phyloP scores from a whole-genome alignment of 1,140 invertebrate genomes.

The Himalopsyche phryganea region DNA sequence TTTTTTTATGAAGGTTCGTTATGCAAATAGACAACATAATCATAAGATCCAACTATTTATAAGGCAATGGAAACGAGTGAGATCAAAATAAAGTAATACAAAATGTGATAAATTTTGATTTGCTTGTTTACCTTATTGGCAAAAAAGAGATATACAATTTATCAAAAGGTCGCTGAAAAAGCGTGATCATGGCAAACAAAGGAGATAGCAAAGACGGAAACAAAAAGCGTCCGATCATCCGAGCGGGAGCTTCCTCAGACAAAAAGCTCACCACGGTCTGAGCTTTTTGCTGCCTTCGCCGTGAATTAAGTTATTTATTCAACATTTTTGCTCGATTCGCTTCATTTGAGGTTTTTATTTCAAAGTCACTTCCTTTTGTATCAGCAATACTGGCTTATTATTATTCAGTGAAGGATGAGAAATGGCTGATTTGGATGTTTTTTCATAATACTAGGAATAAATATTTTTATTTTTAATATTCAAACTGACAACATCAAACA shows the following conservation, averaged over 20 bases:
- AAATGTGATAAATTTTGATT: slow-evolving; percentile 4
- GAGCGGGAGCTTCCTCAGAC: neutral
- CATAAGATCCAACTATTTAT: too few species aligned
- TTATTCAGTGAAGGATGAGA: too few species aligned
- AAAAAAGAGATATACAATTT: slow-evolving; percentile 21
- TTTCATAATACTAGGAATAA: too few species aligned
- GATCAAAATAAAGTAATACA: too few species aligned
- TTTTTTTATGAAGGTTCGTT: too few species aligned
- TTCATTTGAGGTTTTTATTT: slow-evolving; percentile 4
- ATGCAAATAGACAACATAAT: too few species aligned
- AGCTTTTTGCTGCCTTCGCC: slow-evolving; percentile 13
- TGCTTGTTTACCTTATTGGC: slow-evolving; percentile 7
- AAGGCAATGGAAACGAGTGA: too few species aligned
- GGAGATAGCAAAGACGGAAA: neutral
- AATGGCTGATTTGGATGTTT: too few species aligned
- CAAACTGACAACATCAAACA: too few species aligned
- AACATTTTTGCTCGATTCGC: slow-evolving; percentile 1
- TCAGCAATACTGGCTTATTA: too few species aligned
- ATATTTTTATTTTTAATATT: too few species aligned
- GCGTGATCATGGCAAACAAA: slow-evolving; percentile 17
- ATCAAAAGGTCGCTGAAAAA: slow-evolving; percentile 19
- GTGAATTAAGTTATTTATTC: slow-evolving; percentile 17
- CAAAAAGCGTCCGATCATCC: slow-evolving; percentile 23
- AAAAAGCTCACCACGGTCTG: slow-evolving; percentile 6
- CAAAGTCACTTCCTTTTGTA: neutral